Conservation (phyloP, 2,888 invertebrate species). For the Agrotis segetum region DNA sequence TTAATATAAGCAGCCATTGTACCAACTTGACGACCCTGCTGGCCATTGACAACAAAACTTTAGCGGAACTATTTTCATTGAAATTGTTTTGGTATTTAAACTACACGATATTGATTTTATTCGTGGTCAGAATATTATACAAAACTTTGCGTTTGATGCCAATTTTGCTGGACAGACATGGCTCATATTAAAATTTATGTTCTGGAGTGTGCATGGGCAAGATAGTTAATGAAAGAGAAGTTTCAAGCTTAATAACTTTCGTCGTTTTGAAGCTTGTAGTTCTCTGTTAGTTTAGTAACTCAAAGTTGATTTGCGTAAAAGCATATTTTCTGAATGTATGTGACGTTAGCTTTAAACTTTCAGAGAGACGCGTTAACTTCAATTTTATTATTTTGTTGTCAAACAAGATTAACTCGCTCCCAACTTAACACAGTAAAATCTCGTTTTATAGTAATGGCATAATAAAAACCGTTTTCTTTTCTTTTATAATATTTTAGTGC, state of each 20-base stretch:
- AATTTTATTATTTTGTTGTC: conserved; percentile 11
- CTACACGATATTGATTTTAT: conserved; percentile 69
- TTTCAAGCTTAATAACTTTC: conserved; percentile 15
- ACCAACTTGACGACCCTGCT: conserved; percentile 59
- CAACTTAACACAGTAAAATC: conserved; percentile 15
- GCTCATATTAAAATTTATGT: conserved; percentile 38
- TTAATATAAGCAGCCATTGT: conserved; percentile 83
- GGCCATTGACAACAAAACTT: conserved; percentile 74
- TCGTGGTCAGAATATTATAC: conserved; percentile 54
- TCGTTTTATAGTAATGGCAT: conserved; percentile 30
- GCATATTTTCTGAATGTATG: conserved; percentile 19
- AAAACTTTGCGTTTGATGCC: conserved; percentile 47
- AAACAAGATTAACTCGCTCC: conserved; percentile 14
- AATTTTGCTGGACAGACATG: conserved; percentile 37
- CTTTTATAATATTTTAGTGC: conserved; percentile 58
- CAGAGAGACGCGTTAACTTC: not conserved
- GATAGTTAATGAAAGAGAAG: conserved; percentile 45
- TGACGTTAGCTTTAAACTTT: not conserved
- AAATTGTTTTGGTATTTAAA: conserved; percentile 81
- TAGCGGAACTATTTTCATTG: conserved; percentile 82
- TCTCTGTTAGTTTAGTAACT: conserved; percentile 29
- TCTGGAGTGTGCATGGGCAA: conserved; percentile 21
- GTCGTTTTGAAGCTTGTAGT: conserved; percentile 25
- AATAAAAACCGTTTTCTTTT: conserved; percentile 47
- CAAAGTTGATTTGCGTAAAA: conserved; percentile 28